phyloP scores from a whole-genome alignment of 2,797 vertebrate species.

The Austrolebias charrua region DNA sequence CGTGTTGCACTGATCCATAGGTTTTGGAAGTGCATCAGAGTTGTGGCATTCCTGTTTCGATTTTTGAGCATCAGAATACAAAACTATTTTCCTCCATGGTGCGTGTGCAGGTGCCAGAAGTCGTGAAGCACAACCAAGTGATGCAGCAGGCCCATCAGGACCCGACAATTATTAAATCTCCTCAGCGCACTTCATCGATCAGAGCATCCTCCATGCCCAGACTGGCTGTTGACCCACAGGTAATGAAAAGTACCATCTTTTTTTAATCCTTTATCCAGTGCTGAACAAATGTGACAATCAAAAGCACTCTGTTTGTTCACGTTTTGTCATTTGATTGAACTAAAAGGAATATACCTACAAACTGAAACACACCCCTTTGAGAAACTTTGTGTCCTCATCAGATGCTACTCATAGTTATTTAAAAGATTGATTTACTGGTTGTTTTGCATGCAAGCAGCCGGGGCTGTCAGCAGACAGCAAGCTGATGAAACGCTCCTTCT shows the following conservation, averaged over 20 bases:
- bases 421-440: conserved; percentile 21
- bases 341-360: background rate
- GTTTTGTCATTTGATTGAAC: background rate
- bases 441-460: conserved; percentile 62
- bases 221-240: conserved; percentile 93
- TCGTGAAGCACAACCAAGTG: conserved; percentile 89
- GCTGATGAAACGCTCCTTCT: conserved; percentile 94
- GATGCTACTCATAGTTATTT: conserved; percentile 6
- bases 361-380: background rate
- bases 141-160: conserved; percentile 87
- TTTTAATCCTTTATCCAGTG: conserved; percentile 9
- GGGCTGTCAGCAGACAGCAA: conserved; percentile 85
- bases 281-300: conserved; percentile 15
- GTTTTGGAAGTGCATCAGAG: too few relatives aligned
- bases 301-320: background rate
- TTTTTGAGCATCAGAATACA: background rate
- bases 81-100: conserved; percentile 23
- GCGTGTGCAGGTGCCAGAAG: conserved; percentile 86
- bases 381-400: background rate
- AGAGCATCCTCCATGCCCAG: conserved; percentile 98
- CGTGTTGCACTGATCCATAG: too few relatives aligned
- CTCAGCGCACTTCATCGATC: conserved; percentile 82
- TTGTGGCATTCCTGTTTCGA: background rate
- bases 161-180: conserved; percentile 72
- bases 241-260: conserved; percentile 64